Evolutionary conservation across 2,888 invertebrate genomes (phyloP).

Genomic region (Noctuana brunneofusca): DNA sequence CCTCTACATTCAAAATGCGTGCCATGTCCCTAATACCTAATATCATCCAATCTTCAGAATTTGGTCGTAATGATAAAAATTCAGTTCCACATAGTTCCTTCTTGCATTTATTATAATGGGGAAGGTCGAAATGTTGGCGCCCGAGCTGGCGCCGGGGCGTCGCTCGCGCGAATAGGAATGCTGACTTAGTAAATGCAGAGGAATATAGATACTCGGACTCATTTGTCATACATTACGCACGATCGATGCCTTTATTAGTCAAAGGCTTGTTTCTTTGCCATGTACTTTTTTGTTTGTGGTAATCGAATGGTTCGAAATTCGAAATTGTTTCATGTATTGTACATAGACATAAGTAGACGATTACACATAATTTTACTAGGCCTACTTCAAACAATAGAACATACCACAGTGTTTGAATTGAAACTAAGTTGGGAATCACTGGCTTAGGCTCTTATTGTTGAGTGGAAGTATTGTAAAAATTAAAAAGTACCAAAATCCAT

Average conservation of each 20-base stretch:
- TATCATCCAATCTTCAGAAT: slow-evolving; percentile 28
- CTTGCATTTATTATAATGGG: slow-evolving; percentile 38
- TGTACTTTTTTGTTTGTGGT: neutral
- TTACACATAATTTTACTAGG: too few relatives aligned
- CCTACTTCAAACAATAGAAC: too few relatives aligned
- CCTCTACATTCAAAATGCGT: slow-evolving; percentile 8
- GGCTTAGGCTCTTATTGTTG: too few relatives aligned
- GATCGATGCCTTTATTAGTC: slow-evolving; percentile 20
- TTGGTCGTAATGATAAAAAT: slow-evolving; percentile 37
- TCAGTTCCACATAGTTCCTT: slow-evolving; percentile 37
- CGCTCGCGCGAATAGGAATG: slow-evolving; percentile 57
- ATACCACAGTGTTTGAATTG: too few relatives aligned
- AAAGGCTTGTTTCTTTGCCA: neutral
- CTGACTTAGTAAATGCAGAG: slow-evolving; percentile 43
- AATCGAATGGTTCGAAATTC: neutral
- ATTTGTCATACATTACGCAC: slow-evolving; percentile 17
- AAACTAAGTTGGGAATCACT: too few relatives aligned
- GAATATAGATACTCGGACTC: slow-evolving; percentile 38
- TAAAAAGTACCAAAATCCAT: too few relatives aligned
- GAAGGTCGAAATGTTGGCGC: slow-evolving; percentile 57
- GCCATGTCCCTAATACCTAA: too few relatives aligned
- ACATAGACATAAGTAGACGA: too few relatives aligned
- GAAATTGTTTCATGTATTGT: neutral
- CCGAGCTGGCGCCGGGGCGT: slow-evolving; percentile 55
- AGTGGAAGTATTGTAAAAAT: too few relatives aligned